Percentiles rank a stretch among this genome's conserved stretches.
Conservation (phyloP, 2,888 invertebrate genomes). For the Acronicta leporina region DNA sequence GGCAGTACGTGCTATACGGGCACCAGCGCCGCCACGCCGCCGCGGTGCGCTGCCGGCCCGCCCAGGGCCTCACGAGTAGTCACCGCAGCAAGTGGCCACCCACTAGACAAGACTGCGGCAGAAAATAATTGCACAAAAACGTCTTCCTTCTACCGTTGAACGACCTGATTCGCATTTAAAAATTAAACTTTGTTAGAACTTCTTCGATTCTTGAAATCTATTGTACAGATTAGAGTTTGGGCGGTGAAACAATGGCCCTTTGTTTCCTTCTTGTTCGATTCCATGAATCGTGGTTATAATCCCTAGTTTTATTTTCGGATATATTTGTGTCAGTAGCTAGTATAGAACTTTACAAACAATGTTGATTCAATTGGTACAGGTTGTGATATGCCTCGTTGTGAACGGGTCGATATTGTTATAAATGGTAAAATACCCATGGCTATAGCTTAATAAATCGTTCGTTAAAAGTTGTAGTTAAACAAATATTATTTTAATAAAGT, state of each 20-base stretch:
- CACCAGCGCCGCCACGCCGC: slow-evolving; percentile 57
- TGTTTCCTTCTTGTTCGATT: slow-evolving; percentile 87
- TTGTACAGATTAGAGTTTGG: slow-evolving; percentile 87
- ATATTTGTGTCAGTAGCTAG: slow-evolving; percentile 88
- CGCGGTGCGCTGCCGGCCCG: slow-evolving; percentile 58
- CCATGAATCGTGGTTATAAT: slow-evolving; percentile 87
- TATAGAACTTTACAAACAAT: slow-evolving; percentile 89
- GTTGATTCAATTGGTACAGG: slow-evolving; percentile 89
- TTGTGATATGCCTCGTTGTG: slow-evolving; percentile 89
- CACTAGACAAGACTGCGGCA: slow-evolving; percentile 64
- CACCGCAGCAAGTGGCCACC: slow-evolving; percentile 72
- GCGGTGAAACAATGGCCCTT: slow-evolving; percentile 81
- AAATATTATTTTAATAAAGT: slow-evolving; percentile 86
- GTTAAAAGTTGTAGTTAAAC: slow-evolving; percentile 88
- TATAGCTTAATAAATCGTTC: slow-evolving; percentile 88
- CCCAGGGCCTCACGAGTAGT: slow-evolving; percentile 75
- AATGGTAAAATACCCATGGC: slow-evolving; percentile 88
- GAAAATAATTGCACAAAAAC: slow-evolving; percentile 86
- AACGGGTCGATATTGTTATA: slow-evolving; percentile 89
- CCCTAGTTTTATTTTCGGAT: slow-evolving; percentile 88
- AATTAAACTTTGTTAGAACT: slow-evolving; percentile 85
- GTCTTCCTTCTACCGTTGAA: slow-evolving; percentile 88
- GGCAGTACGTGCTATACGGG: slow-evolving; percentile 72
- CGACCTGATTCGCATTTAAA: slow-evolving; percentile 85
- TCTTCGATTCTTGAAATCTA: slow-evolving; percentile 85